Evolutionary conservation across 2,113 vertebrate genomes (phyloP), one percentile per base, ranked within the genome.

Genomic region (Callithrix jacchus): DNA sequence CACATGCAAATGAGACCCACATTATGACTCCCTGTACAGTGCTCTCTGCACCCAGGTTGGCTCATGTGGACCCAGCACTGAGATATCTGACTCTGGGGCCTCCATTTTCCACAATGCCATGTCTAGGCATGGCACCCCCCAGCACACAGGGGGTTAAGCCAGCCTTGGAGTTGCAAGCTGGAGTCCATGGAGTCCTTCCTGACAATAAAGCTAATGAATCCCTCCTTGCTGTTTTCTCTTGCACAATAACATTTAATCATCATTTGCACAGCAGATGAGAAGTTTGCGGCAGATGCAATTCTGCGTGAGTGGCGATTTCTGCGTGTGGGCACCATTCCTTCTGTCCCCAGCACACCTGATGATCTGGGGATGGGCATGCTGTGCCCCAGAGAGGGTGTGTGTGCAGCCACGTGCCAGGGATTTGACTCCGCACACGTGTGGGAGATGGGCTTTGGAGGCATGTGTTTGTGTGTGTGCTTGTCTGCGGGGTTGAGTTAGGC

Each of bases 171-270:
- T 32, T 45, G 80, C 93, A 92, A 82, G 74, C 94, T 77, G 82
- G 77, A 97, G 86, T 89, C 82, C 17, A 76, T 18, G 18, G 93
- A 96, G 95, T 95, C 97, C 95, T 94, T 93, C 45, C 89, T 96
- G 88, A 97, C 97, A 97, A 97, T 97, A 96, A 97, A 97, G 97
- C 98, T 97, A 96, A 97, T 97, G 97, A 98, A 64, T 95, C 96
- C 89, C 91, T 97, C 97, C 97, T 97, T 95, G 98, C 97, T 40
- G 82, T 94, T 97, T 97, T 98, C 97, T 96, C 95, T 93, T 52
- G 91, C 97, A 97, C 97, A 97, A 97, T 97, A 97, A 97, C 97
- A 94, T 97, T 97, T 96, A 97, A 97, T 98, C 97, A 97, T 89
- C 96, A 95, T 97, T 97, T 98, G 96, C 96, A 93, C 95, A 97